phyloP scores from a whole-genome alignment of 2,113 vertebrate genomes.

The Poeciliopsis turrubarensis region DNA sequence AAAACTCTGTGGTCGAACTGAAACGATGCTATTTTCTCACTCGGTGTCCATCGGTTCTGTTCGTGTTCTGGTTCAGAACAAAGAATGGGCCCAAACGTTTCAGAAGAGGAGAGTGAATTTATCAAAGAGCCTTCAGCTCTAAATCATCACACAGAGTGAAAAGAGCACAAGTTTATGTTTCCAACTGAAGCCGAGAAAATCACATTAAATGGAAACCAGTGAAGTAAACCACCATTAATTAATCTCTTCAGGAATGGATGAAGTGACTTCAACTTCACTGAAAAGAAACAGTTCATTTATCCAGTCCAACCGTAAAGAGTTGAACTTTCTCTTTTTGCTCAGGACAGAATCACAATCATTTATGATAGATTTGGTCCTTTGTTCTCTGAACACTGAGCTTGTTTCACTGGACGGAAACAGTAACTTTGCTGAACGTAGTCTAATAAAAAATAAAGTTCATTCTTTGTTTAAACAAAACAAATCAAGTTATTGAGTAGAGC shows the following conservation, averaged over 20 bases:
- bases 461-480: too few relatives aligned
- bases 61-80: not conserved
- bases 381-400: too few relatives aligned
- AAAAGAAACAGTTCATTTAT: too few relatives aligned
- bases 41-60: not conserved
- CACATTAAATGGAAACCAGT: not conserved
- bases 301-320: too few relatives aligned
- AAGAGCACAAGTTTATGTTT: not conserved
- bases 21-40: not conserved
- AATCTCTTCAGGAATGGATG: too few relatives aligned
- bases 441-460: too few relatives aligned
- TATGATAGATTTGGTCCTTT: too few relatives aligned
- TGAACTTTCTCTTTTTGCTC: too few relatives aligned
- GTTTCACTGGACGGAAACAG: too few relatives aligned
- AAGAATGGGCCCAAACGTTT: not conserved
- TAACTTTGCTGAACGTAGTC: too few relatives aligned
- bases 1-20: not conserved
- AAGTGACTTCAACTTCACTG: too few relatives aligned
- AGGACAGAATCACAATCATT: not conserved
- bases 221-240: not conserved
- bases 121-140: not conserved
- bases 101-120: not conserved
- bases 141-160: not conserved
- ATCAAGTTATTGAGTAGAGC: too few relatives aligned
- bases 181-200: not conserved